These are phyloP conservation scores for Panurus biarmicus DNA, from an alignment of 2,113 vertebrate species.

Conservation along the genomic window DNA sequence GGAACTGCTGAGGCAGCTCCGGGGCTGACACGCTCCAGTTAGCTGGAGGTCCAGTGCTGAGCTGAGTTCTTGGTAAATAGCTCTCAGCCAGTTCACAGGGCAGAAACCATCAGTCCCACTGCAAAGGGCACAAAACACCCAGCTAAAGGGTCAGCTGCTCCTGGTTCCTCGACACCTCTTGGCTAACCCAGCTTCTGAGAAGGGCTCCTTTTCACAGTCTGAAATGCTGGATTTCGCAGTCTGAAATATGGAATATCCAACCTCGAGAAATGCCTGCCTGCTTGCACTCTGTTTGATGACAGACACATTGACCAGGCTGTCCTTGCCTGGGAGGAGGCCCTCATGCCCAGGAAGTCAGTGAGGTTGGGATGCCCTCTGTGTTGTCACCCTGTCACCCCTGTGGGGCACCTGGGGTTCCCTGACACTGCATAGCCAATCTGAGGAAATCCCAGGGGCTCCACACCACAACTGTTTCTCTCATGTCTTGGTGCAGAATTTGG, in stretches of 20 bases:
- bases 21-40: background rate
- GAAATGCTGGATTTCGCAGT: background rate
- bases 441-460: background rate
- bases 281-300: background rate
- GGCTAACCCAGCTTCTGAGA: accelerated
- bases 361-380: background rate
- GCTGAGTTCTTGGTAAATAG: background rate
- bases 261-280: background rate
- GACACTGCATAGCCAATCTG: background rate
- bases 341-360: background rate
- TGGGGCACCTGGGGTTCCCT: background rate
- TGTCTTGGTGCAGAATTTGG: background rate
- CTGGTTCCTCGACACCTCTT: background rate
- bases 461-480: background rate
- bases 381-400: background rate
- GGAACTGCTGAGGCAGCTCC: background rate
- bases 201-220: background rate
- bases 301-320: background rate
- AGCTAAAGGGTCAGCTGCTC: background rate
- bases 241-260: background rate
- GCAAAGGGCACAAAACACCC: background rate
- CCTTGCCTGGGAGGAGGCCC: background rate
- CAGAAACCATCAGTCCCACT: background rate
- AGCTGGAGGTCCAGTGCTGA: background rate
- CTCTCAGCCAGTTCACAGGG: background rate